These are phyloP conservation scores for Callithrix jacchus DNA, from an alignment of 2,113 vertebrate genomes.

Conservation along the genomic window DNA sequence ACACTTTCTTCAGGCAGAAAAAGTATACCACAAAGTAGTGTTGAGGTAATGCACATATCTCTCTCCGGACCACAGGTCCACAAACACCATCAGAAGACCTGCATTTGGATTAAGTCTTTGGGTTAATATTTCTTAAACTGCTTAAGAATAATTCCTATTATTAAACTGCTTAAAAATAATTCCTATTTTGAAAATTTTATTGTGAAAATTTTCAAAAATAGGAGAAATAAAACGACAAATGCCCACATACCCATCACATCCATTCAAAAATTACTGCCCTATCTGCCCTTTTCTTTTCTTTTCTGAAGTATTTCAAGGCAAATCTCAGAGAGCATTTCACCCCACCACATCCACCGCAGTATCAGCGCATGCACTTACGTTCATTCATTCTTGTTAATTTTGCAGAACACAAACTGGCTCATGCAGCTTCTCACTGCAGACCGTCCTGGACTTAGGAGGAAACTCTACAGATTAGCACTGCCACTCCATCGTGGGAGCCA, in stretches of 20 bases:
- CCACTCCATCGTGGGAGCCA: neutral
- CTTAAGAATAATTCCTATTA: neutral
- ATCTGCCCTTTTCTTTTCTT: neutral
- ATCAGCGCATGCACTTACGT: neutral
- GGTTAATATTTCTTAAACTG: neutral
- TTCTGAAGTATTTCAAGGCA: neutral
- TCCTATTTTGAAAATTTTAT: neutral
- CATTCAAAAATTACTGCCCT: neutral
- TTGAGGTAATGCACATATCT: neutral
- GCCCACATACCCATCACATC: neutral
- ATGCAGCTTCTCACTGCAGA: neutral
- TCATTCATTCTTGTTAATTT: neutral
- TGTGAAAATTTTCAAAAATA: neutral
- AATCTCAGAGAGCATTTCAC: neutral
- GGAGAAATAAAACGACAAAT: neutral
- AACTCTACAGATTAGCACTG: neutral
- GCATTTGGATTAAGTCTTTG: neutral
- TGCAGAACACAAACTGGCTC: neutral
- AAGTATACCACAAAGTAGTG: neutral
- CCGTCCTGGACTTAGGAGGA: neutral
- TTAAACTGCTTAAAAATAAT: neutral
- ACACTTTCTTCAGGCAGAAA: constrained; percentile 36
- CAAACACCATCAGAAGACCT: neutral
- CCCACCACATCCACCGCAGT: too few relatives aligned
- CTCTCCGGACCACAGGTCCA: neutral